phyloP scores from a whole-genome alignment of 2,888 invertebrate genomes.

The Stenotaenia linearis region DNA sequence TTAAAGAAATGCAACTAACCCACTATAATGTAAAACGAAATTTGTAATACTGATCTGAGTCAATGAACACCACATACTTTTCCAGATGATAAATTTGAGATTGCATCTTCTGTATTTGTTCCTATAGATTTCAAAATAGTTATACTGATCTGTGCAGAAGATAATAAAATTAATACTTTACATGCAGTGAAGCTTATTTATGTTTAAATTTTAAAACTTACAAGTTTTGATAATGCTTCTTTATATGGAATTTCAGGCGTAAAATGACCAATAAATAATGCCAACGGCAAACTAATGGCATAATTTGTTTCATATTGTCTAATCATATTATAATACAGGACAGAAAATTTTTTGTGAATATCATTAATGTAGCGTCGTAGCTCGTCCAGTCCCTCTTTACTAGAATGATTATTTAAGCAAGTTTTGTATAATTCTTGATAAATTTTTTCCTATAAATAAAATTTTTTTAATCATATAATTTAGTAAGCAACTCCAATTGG shows the following conservation, averaged over 20 bases:
- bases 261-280: neutral
- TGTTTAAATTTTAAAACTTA: neutral
- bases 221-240: neutral
- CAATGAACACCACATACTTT: too few species aligned
- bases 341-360: neutral
- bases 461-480: too few species aligned
- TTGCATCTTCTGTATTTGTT: neutral
- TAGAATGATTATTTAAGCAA: neutral
- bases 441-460: neutral
- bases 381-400: neutral
- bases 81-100: neutral
- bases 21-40: constrained; percentile 51
- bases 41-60: too few species aligned
- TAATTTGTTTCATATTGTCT: neutral
- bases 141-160: neutral
- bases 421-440: neutral
- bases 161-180: too few species aligned
- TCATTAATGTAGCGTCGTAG: neutral
- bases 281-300: neutral
- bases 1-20: constrained; percentile 76
- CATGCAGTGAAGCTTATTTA: too few species aligned
- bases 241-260: neutral
- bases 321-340: neutral
- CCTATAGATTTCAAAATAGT: neutral
- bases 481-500: too few species aligned